These are phyloP conservation scores for Hydractinia echinata DNA, from an alignment of 30 jellyfish, hydroid and myxozoan species.

Conservation along the genomic window DNA sequence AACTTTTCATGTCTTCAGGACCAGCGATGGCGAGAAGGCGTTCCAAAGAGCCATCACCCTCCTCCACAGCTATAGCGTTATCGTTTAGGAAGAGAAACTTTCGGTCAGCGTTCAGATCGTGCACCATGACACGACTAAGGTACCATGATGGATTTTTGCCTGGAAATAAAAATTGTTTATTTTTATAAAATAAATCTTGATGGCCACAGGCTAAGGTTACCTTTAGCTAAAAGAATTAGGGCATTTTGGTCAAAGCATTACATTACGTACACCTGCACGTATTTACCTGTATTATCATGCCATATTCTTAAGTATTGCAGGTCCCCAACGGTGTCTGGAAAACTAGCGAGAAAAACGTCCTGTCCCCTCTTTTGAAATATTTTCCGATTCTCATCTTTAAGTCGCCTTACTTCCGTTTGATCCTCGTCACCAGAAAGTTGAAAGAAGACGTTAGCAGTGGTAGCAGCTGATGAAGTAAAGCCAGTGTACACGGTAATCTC, in stretches of 20 bases:
- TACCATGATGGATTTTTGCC: constrained; percentile 91
- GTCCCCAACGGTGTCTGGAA: constrained; percentile 77
- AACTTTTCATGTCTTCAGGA: constrained; percentile 81
- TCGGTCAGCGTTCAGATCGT: constrained; percentile 65
- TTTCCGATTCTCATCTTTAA: constrained; percentile 40
- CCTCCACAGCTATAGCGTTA: constrained; percentile 78
- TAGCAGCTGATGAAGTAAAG: constrained; percentile 65
- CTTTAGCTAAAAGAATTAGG: too few species aligned
- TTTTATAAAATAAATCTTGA: neutral
- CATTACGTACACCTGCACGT: too few species aligned
- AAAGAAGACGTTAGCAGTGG: constrained; percentile 78
- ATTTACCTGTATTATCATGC: constrained; percentile 82
- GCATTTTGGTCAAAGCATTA: too few species aligned
- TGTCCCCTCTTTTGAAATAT: constrained; percentile 73
- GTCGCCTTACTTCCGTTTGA: constrained; percentile 71
- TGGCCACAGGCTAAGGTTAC: too few species aligned
- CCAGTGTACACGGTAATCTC: constrained; percentile 94
- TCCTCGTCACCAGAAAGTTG: constrained; percentile 91
- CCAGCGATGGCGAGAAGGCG: constrained; percentile 83
- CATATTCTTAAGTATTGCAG: constrained; percentile 63
- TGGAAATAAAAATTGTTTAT: neutral
- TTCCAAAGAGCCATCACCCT: constrained; percentile 84
- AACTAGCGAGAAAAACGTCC: constrained; percentile 81
- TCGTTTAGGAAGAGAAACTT: constrained; percentile 78
- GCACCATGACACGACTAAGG: constrained; percentile 69